These are phyloP conservation scores for Mythimna lalbum DNA, from an alignment of 2,888 invertebrate species.

Conservation along the genomic window DNA sequence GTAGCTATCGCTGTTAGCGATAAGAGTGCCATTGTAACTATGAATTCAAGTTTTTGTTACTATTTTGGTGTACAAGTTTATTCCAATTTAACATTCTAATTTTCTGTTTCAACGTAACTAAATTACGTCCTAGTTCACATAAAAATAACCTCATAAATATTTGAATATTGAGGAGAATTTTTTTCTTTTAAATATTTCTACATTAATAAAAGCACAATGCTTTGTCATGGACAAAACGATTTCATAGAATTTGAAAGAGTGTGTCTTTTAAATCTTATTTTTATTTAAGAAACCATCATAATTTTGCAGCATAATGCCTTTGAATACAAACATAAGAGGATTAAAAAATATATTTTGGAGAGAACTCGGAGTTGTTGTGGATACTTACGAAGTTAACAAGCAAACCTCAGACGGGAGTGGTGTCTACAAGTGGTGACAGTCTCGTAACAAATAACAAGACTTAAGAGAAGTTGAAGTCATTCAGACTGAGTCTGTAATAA, in stretches of 20 bases:
- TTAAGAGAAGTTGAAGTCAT: neutral
- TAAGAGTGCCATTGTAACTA: no score
- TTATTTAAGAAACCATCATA: conserved; percentile 8
- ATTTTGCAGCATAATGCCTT: conserved; percentile 8
- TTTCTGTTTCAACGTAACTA: no score
- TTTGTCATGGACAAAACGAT: neutral
- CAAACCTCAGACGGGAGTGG: conserved; percentile 36
- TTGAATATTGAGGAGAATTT: neutral
- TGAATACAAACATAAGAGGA: conserved; percentile 30
- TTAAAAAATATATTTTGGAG: conserved; percentile 15
- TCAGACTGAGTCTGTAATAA: no score
- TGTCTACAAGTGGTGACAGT: conserved; percentile 36
- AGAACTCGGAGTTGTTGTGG: conserved; percentile 28
- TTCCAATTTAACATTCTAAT: no score
- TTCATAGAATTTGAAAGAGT: neutral
- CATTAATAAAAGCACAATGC: neutral
- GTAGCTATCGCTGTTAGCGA: no score
- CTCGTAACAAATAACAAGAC: conserved; percentile 44
- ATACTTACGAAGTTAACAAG: conserved; percentile 52
- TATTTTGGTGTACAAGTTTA: no score
- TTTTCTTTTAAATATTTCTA: neutral
- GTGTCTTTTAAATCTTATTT: conserved; percentile 7
- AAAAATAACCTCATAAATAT: neutral
- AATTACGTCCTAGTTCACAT: neutral
- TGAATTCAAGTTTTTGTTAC: neutral